Conservation (phyloP, 2,888 invertebrate species). For the Theretra japonica region DNA sequence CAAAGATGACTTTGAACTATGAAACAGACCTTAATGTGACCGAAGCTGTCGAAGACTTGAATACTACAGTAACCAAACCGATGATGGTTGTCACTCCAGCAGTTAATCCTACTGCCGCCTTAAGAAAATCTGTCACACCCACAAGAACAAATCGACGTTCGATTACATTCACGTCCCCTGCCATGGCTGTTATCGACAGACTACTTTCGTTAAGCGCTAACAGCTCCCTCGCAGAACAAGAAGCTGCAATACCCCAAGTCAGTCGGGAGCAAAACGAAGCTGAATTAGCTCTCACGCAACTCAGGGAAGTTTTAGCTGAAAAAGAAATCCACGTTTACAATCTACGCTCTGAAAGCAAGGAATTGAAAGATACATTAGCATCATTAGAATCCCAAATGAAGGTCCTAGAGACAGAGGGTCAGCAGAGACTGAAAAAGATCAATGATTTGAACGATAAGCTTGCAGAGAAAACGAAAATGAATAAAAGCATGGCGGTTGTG, state of each 20-base stretch:
- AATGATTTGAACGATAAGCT: constrained; percentile 71
- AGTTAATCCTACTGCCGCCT: constrained; percentile 64
- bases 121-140: constrained; percentile 65
- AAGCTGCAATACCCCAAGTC: constrained; percentile 53
- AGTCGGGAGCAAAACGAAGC: constrained; percentile 67
- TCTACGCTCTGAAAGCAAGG: constrained; percentile 77
- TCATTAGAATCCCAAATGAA: constrained; percentile 70
- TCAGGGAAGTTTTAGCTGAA: constrained; percentile 82
- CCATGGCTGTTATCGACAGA: constrained; percentile 82
- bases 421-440: constrained; percentile 66
- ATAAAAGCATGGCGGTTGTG: constrained; percentile 86
- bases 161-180: constrained; percentile 77
- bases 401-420: constrained; percentile 64
- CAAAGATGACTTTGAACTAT: constrained; percentile 51
- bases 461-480: constrained; percentile 72
- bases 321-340: constrained; percentile 82
- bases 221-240: constrained; percentile 59
- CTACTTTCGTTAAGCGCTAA: constrained; percentile 75
- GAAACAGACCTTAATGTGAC: constrained; percentile 47
- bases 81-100: constrained; percentile 79
- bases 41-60: constrained; percentile 63
- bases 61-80: constrained; percentile 67
- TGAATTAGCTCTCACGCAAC: constrained; percentile 66
- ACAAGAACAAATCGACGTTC: constrained; percentile 71
- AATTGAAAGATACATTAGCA: constrained; percentile 75